Evolutionary conservation across 2,888 invertebrate genomes (phyloP).

Genomic region (Drepanosiphum platanoidis): DNA sequence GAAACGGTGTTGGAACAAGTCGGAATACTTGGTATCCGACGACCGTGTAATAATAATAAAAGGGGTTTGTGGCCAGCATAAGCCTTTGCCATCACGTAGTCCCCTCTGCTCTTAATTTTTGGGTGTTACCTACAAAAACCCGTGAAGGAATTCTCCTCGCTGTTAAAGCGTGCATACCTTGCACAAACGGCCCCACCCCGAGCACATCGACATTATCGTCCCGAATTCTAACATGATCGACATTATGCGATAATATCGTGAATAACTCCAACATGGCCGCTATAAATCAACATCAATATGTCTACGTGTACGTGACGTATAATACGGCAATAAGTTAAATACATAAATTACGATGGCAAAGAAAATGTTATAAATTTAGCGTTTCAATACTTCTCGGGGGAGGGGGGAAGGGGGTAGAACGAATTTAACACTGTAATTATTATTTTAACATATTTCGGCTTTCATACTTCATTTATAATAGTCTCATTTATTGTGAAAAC

Average conservation of each 20-base stretch:
- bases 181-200: conserved; percentile 9
- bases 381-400: no score
- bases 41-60: conserved; percentile 59
- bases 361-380: neutral
- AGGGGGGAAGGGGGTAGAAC: no score
- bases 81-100: conserved; percentile 44
- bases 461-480: no score
- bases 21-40: conserved; percentile 33
- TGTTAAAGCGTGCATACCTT: conserved; percentile 50
- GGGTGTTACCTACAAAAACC: conserved; percentile 58
- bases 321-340: conserved; percentile 8
- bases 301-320: conserved; percentile 32
- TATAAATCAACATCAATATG: conserved; percentile 60
- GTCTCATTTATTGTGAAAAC: no score
- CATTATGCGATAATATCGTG: conserved; percentile 60
- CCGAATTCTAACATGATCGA: conserved; percentile 60
- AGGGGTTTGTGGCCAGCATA: conserved; percentile 24
- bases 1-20: conserved; percentile 50
- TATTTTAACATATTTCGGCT: no score
- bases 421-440: no score
- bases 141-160: conserved; percentile 51
- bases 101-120: conserved; percentile 46
- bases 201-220: conserved; percentile 44
- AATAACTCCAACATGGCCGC: conserved; percentile 54
- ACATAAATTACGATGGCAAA: conserved; percentile 1